A percentile compares a stretch with the other conserved stretches of the same genome.
Conservation (phyloP, 2,113 vertebrate species). For the Menura novaehollandiae region DNA sequence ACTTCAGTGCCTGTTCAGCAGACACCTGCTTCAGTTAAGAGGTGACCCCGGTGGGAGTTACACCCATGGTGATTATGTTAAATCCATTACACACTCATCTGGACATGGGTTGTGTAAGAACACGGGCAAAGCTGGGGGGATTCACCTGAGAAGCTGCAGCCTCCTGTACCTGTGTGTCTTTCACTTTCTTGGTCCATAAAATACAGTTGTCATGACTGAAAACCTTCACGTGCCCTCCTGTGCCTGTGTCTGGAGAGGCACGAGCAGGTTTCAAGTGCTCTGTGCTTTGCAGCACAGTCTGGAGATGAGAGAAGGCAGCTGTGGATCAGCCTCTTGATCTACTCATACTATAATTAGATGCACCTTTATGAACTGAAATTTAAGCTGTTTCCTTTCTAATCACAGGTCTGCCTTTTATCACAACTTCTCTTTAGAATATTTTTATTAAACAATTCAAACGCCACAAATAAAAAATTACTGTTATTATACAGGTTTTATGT, state of each 20-base stretch:
- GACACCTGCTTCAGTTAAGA: not conserved
- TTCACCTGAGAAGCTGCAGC: not conserved
- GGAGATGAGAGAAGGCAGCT: not conserved
- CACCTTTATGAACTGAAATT: conserved; percentile 21
- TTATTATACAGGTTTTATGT: not conserved
- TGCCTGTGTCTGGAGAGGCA: not conserved
- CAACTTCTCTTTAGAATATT: not conserved
- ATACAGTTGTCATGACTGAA: not conserved
- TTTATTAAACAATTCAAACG: not conserved
- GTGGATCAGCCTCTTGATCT: conserved; percentile 2
- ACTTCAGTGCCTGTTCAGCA: not conserved
- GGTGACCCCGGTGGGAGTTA: conserved; percentile 26
- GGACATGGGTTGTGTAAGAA: not conserved
- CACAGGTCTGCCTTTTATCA: not conserved
- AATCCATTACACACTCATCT: conserved; percentile 34
- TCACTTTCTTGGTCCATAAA: not conserved
- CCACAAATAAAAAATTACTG: not conserved
- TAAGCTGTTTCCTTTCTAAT: not conserved
- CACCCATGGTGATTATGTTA: conserved; percentile 39
- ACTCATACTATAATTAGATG: conserved; percentile 10
- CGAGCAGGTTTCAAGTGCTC: not conserved
- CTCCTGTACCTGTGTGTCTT: not conserved
- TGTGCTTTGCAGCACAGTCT: not conserved
- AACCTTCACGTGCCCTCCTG: not conserved
- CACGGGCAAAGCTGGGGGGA: not conserved